Percentiles rank a stretch among this genome's conserved stretches.
Conservation (phyloP, 1,140 invertebrate genomes). For the Goniozus legneri region DNA sequence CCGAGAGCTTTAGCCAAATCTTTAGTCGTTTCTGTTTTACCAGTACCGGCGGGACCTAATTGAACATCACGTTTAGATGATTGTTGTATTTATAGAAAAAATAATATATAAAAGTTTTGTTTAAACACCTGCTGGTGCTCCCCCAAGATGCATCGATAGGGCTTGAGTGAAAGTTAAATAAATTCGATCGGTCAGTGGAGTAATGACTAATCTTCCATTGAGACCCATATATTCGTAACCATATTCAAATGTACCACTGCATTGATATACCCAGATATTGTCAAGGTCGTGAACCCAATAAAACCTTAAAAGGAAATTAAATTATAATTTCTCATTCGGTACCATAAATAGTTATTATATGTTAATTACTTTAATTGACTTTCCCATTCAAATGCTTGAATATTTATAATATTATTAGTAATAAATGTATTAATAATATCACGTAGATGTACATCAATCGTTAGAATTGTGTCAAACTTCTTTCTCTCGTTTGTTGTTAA, state of each 20-base stretch:
- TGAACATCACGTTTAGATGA: too few species aligned
- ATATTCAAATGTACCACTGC: slow-evolving; percentile 82
- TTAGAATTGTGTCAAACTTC: slow-evolving; percentile 84
- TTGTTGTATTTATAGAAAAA: background rate
- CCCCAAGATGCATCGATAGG: slow-evolving; percentile 81
- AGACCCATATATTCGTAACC: slow-evolving; percentile 94
- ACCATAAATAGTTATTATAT: background rate
- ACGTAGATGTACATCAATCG: slow-evolving; percentile 84
- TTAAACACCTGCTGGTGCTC: slow-evolving; percentile 71
- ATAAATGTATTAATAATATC: slow-evolving; percentile 88
- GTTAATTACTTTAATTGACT: slow-evolving; percentile 66
- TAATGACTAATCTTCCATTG: slow-evolving; percentile 85
- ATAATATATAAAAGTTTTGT: background rate
- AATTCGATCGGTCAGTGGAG: slow-evolving; percentile 86
- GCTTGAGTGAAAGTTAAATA: slow-evolving; percentile 90
- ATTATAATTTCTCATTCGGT: too few species aligned
- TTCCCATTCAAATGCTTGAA: slow-evolving; percentile 87
- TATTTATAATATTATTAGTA: slow-evolving; percentile 77
- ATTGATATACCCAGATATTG: slow-evolving; percentile 78
- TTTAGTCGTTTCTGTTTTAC: slow-evolving; percentile 89
- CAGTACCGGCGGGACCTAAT: slow-evolving; percentile 75
- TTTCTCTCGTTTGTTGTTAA: slow-evolving; percentile 75
- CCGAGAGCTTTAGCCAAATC: slow-evolving; percentile 87
- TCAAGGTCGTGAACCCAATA: slow-evolving; percentile 84
- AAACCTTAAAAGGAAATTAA: slow-evolving; percentile 67